These are phyloP conservation scores for Dryocosmus kuriphilus DNA, from an alignment of 2,888 invertebrate species.

Conservation along the genomic window DNA sequence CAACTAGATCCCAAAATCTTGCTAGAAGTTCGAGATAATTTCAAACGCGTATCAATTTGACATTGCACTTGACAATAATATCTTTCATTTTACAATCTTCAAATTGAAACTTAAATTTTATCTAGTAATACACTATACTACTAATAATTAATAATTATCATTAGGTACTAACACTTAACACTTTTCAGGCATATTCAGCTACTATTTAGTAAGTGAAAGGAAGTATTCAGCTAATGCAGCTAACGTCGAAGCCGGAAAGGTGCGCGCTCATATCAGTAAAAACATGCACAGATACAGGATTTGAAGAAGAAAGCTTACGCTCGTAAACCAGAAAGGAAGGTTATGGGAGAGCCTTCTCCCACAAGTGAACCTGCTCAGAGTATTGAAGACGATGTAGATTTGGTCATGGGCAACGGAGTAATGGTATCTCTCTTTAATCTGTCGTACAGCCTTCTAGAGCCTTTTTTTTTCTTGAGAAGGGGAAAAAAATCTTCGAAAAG, in stretches of 20 bases:
- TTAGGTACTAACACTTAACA: background rate
- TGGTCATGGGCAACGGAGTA: too few relatives aligned
- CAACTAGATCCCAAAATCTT: too few relatives aligned
- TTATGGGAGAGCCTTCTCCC: too few relatives aligned
- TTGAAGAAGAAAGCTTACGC: too few relatives aligned
- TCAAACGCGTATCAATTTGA: background rate
- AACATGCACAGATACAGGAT: too few relatives aligned
- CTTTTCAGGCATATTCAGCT: background rate
- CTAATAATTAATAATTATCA: background rate
- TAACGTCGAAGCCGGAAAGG: background rate
- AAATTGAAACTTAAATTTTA: background rate
- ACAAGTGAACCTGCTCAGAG: background rate
- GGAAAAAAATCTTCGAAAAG: too few relatives aligned
- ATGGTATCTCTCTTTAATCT: too few relatives aligned
- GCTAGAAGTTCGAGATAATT: too few relatives aligned
- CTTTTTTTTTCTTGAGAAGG: too few relatives aligned
- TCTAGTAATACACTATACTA: background rate
- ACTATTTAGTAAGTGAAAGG: background rate
- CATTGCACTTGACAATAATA: background rate
- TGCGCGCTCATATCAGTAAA: background rate
- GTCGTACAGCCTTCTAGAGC: too few relatives aligned
- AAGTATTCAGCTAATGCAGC: background rate
- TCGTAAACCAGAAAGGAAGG: too few relatives aligned
- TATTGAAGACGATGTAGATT: background rate
- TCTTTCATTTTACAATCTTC: too few relatives aligned